These are phyloP conservation scores for Megamerina dolium DNA, from an alignment of 2,888 invertebrate species.

Conservation along the genomic window DNA sequence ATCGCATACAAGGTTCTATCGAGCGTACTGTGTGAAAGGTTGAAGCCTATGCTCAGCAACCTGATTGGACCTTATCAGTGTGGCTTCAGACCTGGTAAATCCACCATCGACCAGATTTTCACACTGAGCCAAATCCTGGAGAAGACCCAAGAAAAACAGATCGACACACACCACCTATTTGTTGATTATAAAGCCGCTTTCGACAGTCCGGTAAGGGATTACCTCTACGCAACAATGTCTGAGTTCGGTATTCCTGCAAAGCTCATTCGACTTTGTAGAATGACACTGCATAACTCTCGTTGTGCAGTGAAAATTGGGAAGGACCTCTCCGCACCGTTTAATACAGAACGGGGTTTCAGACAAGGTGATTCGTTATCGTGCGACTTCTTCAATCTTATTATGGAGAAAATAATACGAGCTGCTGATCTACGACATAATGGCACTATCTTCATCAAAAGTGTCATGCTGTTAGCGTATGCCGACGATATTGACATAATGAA, in stretches of 20 bases:
- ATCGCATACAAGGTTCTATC: conserved; percentile 2
- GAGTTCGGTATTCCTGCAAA: conserved; percentile 15
- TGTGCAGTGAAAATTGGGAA: conserved; percentile 8
- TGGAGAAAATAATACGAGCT: conserved; percentile 2
- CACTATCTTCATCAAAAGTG: too few species aligned
- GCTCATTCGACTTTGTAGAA: conserved; percentile 9
- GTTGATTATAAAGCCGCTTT: conserved; percentile 19
- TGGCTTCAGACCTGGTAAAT: conserved; percentile 7
- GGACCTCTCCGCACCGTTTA: conserved; percentile 7
- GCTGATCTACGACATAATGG: too few species aligned
- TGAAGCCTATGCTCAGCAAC: conserved; percentile 4
- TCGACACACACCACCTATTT: conserved; percentile 14
- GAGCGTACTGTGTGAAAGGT: conserved; percentile 9
- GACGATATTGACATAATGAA: too few species aligned
- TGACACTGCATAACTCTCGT: conserved; percentile 1
- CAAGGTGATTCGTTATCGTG: conserved; percentile 11
- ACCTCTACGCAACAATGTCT: conserved; percentile 14
- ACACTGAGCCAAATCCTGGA: conserved; percentile 9
- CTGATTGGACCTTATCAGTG: conserved; percentile 9
- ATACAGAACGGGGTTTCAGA: conserved; percentile 12
- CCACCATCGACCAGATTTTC: conserved; percentile 7
- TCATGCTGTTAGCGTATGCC: too few species aligned
- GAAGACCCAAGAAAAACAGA: conserved; percentile 4
- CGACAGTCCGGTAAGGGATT: conserved; percentile 11
- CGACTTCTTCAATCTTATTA: conserved; percentile 9